Percentiles rank a stretch among this genome's conserved stretches.
Conservation (phyloP, 2,888 invertebrate species). For the Oligia strigilis region DNA sequence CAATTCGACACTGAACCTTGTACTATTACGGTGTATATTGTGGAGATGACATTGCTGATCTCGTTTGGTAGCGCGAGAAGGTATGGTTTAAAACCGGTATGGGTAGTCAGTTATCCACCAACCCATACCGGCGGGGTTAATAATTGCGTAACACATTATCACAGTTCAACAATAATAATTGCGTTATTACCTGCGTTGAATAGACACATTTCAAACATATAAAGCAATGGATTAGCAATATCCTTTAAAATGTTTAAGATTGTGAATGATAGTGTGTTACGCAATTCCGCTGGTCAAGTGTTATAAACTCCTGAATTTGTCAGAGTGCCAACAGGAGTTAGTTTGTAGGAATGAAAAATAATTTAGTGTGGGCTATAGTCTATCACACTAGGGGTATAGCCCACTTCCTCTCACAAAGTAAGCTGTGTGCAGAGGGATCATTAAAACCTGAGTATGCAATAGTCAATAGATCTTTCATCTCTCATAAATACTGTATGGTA, state of each 20-base stretch:
- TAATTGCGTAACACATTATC: too few species aligned
- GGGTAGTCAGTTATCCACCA: neutral
- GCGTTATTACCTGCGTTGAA: too few species aligned
- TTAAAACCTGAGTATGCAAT: neutral
- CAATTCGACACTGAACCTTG: neutral
- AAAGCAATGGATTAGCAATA: too few species aligned
- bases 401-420: neutral
- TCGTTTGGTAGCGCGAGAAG: too few species aligned
- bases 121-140: neutral
- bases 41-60: constrained; percentile 1
- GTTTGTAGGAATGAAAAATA: too few species aligned
- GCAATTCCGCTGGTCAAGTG: neutral
- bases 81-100: neutral
- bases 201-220: too few species aligned
- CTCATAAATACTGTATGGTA: neutral
- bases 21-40: neutral
- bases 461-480: neutral
- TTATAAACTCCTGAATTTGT: too few species aligned
- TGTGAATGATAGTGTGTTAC: neutral
- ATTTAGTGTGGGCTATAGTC: too few species aligned
- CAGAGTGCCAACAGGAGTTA: too few species aligned
- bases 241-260: too few species aligned
- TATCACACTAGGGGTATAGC: too few species aligned
- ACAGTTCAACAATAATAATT: too few species aligned
- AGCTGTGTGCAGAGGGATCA: neutral